Percentiles rank a stretch among this genome's conserved stretches.
phyloP scores from a whole-genome alignment of 92 coral and sea anemone genomes.

The Palythoa grandiflora region DNA sequence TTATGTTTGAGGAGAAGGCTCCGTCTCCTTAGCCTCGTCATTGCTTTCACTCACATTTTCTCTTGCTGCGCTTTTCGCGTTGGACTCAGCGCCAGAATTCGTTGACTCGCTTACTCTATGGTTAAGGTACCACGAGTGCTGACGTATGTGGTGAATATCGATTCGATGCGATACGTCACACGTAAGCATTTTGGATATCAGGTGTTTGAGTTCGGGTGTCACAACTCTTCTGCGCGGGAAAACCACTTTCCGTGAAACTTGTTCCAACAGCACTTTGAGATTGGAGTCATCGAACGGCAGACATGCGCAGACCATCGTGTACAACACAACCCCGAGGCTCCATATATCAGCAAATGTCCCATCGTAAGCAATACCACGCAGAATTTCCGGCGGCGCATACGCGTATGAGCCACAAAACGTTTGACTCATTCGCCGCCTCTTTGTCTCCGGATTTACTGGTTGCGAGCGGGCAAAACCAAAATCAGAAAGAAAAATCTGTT shows the following conservation, averaged over 20 bases:
- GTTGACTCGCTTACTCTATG: conserved; percentile 50
- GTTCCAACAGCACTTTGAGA: conserved; percentile 89
- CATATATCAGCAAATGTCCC: conserved; percentile 97
- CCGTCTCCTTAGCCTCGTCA: conserved; percentile 56
- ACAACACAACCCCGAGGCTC: conserved; percentile 97
- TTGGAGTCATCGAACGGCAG: conserved; percentile 98
- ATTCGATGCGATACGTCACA: conserved; percentile 86
- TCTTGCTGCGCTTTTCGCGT: conserved; percentile 9
- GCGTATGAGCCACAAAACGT: conserved; percentile 99
- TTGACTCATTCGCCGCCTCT: conserved; percentile 84
- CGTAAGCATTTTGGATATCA: conserved; percentile 83
- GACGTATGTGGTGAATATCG: conserved; percentile 73
- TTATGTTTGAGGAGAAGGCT: conserved; percentile 45
- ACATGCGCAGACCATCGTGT: conserved; percentile 97
- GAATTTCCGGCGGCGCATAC: conserved; percentile 97
- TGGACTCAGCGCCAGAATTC: conserved; percentile 39
- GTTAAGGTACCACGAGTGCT: conserved; percentile 88
- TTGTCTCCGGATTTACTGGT: conserved; percentile 82
- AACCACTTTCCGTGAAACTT: conserved; percentile 83
- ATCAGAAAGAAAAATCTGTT: conserved; percentile 86
- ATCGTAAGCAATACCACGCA: conserved; percentile 97
- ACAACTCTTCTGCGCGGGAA: conserved; percentile 85
- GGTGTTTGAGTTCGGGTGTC: conserved; percentile 86
- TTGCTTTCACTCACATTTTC: conserved; percentile 51
- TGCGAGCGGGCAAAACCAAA: conserved; percentile 97